phyloP scores from a whole-genome alignment of 2,888 invertebrate genomes.

The Cyaniris semiargus region DNA sequence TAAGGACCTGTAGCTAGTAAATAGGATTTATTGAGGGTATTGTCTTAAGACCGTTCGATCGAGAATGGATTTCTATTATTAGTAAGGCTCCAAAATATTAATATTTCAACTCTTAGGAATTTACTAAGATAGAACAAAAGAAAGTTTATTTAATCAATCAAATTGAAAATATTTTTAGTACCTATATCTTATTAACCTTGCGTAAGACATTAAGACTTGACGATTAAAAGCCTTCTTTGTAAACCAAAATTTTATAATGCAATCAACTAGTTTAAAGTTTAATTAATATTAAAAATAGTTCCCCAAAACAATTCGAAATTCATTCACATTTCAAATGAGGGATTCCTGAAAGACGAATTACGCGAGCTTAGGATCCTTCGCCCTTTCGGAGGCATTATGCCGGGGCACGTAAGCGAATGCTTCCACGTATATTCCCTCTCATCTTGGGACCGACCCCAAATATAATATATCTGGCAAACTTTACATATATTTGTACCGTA shows the following conservation, averaged over 20 bases:
- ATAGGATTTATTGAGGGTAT: slow-evolving; percentile 16
- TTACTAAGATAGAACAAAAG: too few species aligned
- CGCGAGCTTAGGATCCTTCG: slow-evolving; percentile 70
- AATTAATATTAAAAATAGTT: slow-evolving; percentile 20
- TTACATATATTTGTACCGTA: slow-evolving; percentile 81
- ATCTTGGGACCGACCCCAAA: slow-evolving; percentile 75
- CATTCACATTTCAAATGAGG: slow-evolving; percentile 79
- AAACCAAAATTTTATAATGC: not conserved
- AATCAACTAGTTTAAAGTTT: not conserved
- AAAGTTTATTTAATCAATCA: too few species aligned
- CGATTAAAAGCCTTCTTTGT: not conserved
- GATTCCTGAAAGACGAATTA: slow-evolving; percentile 79
- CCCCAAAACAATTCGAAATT: slow-evolving; percentile 48
- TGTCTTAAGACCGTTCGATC: slow-evolving; percentile 18
- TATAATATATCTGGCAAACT: slow-evolving; percentile 80
- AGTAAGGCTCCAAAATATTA: too few species aligned
- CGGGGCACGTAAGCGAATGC: slow-evolving; percentile 76
- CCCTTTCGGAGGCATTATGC: slow-evolving; percentile 76
- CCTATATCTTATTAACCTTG: too few species aligned
- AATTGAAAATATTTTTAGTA: too few species aligned
- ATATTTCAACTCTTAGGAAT: too few species aligned
- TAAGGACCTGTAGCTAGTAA: slow-evolving; percentile 9
- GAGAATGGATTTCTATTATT: too few species aligned
- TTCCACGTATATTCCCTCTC: slow-evolving; percentile 74
- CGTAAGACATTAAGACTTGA: too few species aligned